These are phyloP conservation scores for Phalacrocorax brasilianus DNA, from an alignment of 2,113 vertebrate genomes.

Conservation along the genomic window DNA sequence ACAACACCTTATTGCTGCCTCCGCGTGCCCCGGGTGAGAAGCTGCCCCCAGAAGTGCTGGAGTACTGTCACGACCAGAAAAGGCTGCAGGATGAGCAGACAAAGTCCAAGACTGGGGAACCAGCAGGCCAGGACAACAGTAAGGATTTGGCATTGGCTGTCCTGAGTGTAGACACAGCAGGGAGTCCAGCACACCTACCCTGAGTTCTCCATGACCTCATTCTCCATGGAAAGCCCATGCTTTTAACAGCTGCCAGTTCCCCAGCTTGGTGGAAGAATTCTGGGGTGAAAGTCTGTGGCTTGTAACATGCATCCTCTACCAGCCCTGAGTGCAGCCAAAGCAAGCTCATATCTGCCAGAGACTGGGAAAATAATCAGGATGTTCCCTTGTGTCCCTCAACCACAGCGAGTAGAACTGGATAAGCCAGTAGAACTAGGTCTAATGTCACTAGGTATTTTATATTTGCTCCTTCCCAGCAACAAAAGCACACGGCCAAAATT, in stretches of 20 bases:
- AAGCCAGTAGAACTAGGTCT: background rate
- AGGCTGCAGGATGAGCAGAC: constrained; percentile 60
- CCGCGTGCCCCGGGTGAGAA: constrained; percentile 77
- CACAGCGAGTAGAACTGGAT: background rate
- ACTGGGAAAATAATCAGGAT: background rate
- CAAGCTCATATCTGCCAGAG: background rate
- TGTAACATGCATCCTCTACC: background rate
- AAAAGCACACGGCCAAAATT: background rate
- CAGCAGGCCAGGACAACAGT: background rate
- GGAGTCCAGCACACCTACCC: background rate
- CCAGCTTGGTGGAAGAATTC: background rate
- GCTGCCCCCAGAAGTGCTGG: constrained; percentile 83
- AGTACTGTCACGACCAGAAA: constrained; percentile 75
- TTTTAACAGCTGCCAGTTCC: background rate
- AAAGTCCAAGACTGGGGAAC: background rate
- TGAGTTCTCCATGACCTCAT: background rate
- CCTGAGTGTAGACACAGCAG: background rate
- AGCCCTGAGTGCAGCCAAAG: background rate
- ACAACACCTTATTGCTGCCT: constrained; percentile 81
- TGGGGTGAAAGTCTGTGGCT: background rate
- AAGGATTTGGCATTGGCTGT: background rate
- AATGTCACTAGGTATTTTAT: background rate
- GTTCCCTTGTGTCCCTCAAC: background rate
- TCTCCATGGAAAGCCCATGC: background rate
- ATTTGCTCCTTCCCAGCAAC: background rate